Base-by-base conservation (phyloP, 1,140 invertebrate species). In the Bemisia tabaci region DNA sequence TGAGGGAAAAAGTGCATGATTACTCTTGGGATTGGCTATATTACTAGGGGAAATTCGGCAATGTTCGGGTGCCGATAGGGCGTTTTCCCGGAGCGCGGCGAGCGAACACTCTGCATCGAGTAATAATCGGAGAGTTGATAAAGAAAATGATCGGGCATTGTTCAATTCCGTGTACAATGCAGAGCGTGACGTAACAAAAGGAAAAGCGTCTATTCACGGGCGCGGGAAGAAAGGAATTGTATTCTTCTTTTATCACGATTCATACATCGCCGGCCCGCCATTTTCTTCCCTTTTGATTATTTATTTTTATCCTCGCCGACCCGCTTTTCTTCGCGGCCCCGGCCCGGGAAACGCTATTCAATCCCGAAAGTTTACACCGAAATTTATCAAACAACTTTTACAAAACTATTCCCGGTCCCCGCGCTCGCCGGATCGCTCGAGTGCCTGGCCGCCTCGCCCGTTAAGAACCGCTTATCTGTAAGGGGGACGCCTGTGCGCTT, bases 111-210 rank as follows among this genome's bases (percentile, higher is more conserved):
- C 33, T 62, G 61, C 61, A 62, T 22, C 23, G 65, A 66, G 58
- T 66, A 60, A 66, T 66, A 66, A 66, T 66, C 65, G 65, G 39
- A 48, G 65, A 66, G 39, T 66, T 66, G 65, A 66, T 66, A 66
- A 66, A 66, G 65, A 66, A 66, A 66, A 66, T 59, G 65, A 66
- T 66, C 65, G 65, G 25, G 58, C 26, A 66, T 66, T 59, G 65
- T 26, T 60, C 59, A 23, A 23, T 22, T 48, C 60, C 26, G 59
- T 60, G 65, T 60, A 66, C 65, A 66, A 66, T 66, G 65, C 23
- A 25, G 26, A 25, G 65, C 65, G 65, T 66, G 65, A 59, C 65
- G 65, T 60, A 25, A 66, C 65, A 66, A 66, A 66, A 39, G 65
- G 33, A 23, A n/a, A 58, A 66, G 24, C n/a, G 22, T 26, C 65